Conservation (phyloP, 1,140 invertebrate species). For the Calliopsis andreniformis region DNA sequence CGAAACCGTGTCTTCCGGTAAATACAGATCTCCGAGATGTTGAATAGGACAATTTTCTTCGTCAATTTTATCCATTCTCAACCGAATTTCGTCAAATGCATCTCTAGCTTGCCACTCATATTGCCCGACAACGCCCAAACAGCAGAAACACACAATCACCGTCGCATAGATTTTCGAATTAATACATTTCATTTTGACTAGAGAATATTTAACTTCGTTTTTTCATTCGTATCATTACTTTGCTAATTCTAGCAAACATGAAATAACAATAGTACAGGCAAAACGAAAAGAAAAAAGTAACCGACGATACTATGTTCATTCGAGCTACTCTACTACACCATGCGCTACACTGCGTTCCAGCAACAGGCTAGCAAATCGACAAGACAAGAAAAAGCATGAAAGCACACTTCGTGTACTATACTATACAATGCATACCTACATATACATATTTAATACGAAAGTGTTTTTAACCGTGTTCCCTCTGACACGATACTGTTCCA, state of each 20-base stretch:
- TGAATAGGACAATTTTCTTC: slow-evolving; percentile 94
- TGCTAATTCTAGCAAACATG: neutral
- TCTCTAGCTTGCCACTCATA: slow-evolving; percentile 95
- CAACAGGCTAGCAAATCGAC: slow-evolving; percentile 27
- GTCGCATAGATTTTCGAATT: neutral
- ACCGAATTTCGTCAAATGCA: slow-evolving; percentile 92
- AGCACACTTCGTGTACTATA: too few species aligned
- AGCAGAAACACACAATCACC: slow-evolving; percentile 58
- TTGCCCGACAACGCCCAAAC: slow-evolving; percentile 87
- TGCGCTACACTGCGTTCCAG: neutral
- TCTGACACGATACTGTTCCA: too few species aligned
- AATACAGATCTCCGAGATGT: slow-evolving; percentile 90
- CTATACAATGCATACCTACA: too few species aligned
- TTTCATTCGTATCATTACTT: neutral
- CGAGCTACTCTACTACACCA: too few species aligned
- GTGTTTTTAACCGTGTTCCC: too few species aligned
- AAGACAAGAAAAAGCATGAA: too few species aligned
- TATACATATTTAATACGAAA: too few species aligned
- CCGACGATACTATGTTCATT: neutral
- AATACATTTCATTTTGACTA: neutral
- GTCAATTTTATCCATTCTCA: slow-evolving; percentile 90
- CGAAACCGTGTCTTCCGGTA: slow-evolving; percentile 92
- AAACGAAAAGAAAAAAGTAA: neutral
- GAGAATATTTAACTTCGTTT: neutral
- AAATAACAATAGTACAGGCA: neutral